Conservation (phyloP, 2,888 invertebrate genomes). For the Autographa gamma region DNA sequence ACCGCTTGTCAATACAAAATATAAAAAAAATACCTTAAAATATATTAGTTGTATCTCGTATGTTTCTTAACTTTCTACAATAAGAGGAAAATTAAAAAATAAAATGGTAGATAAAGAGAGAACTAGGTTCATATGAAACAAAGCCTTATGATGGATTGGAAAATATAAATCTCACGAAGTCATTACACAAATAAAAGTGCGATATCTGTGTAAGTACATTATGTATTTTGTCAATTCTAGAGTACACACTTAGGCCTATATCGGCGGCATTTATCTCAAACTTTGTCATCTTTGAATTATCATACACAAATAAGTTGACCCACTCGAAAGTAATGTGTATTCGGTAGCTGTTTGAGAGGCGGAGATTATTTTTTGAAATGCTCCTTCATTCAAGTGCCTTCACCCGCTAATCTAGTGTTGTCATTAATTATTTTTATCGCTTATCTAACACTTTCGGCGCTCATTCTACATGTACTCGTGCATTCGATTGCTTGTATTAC, state of each 20-base stretch:
- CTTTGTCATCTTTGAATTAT: conserved; percentile 73
- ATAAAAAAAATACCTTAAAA: too few species aligned
- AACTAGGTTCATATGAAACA: background rate
- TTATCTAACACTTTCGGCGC: conserved; percentile 86
- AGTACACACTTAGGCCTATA: conserved; percentile 38
- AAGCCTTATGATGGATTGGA: background rate
- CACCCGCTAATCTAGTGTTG: conserved; percentile 84
- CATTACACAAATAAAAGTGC: background rate
- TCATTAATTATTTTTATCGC: conserved; percentile 89
- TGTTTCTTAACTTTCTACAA: background rate
- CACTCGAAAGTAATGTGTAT: conserved; percentile 85
- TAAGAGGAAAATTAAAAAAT: too few species aligned
- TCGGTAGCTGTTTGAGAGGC: conserved; percentile 84
- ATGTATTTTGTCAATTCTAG: background rate
- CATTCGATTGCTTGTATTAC: conserved; percentile 75
- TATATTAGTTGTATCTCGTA: too few species aligned
- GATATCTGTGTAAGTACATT: background rate
- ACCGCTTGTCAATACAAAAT: too few species aligned
- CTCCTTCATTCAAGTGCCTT: conserved; percentile 87
- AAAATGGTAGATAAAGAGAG: background rate
- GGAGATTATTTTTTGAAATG: conserved; percentile 88
- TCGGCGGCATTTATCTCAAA: conserved; percentile 47
- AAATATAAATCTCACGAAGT: background rate
- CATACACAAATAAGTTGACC: conserved; percentile 81
- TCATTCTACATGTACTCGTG: conserved; percentile 71